Evolutionary conservation across 2,113 vertebrate species (phyloP).

Genomic region (Oncorhynchus gorbuscha): DNA sequence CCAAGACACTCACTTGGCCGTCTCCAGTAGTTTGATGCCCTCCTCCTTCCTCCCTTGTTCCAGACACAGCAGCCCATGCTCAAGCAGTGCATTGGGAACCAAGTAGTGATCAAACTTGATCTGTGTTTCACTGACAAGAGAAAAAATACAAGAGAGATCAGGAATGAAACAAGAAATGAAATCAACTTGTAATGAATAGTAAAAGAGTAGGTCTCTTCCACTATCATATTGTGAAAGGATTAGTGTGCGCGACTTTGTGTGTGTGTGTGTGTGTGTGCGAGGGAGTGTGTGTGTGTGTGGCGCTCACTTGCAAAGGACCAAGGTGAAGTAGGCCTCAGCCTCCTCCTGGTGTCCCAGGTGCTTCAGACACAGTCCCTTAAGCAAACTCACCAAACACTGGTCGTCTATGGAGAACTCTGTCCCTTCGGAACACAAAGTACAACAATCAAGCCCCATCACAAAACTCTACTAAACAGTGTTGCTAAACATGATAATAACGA

Average conservation of each 20-base stretch:
- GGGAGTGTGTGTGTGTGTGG: background rate
- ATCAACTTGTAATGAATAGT: background rate
- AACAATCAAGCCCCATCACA: background rate
- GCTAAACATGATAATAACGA: too few relatives aligned
- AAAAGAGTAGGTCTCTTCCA: too few relatives aligned
- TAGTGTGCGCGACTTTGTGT: background rate
- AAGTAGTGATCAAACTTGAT: constrained; percentile 96
- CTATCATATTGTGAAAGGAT: too few relatives aligned
- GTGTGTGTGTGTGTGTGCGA: too few relatives aligned
- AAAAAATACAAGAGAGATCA: background rate
- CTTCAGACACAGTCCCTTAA: constrained; percentile 94
- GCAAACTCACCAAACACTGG: constrained; percentile 86
- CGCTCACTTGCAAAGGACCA: constrained; percentile 88
- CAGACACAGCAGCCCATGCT: constrained; percentile 88
- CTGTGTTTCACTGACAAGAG: constrained; percentile 84
- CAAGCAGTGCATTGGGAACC: constrained; percentile 92
- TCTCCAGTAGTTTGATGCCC: constrained; percentile 86
- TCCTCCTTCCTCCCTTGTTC: constrained; percentile 84
- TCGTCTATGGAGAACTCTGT: constrained; percentile 87
- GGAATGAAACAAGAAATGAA: background rate
- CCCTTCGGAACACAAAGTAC: constrained; percentile 65
- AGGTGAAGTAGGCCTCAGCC: constrained; percentile 90
- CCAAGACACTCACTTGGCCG: constrained; percentile 84
- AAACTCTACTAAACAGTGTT: too few relatives aligned
- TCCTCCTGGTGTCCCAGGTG: constrained; percentile 85